phyloP scores from a whole-genome alignment of 2,888 invertebrate species.

The Zootermopsis nevadensis region DNA sequence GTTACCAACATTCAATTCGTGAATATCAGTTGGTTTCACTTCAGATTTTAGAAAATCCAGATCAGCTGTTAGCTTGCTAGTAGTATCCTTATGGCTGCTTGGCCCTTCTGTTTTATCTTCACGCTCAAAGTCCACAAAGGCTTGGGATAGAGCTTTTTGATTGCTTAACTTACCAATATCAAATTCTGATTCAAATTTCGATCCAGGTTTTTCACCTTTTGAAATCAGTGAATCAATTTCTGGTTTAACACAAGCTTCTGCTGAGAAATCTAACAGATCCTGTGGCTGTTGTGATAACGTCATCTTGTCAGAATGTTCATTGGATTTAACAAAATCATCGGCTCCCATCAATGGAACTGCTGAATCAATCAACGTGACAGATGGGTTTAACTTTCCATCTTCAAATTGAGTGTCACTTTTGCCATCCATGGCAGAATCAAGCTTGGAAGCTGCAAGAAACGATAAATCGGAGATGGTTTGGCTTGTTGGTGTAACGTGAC shows the following conservation, averaged over 20 bases:
- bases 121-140: conserved; percentile 67
- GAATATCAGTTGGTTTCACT: conserved; percentile 26
- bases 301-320: background rate
- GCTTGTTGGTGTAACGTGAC: background rate
- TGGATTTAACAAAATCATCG: background rate
- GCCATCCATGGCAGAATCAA: background rate
- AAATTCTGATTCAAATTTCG: conserved; percentile 23
- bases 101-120: conserved; percentile 59
- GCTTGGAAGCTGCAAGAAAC: background rate
- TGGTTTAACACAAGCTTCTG: background rate
- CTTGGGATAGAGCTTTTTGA: conserved; percentile 53
- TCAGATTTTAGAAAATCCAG: conserved; percentile 42
- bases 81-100: conserved; percentile 44
- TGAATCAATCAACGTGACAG: conserved; percentile 5
- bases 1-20: background rate
- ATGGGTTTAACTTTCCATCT: background rate
- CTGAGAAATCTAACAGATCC: background rate
- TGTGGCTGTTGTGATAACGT: background rate
- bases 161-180: background rate
- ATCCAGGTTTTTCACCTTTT: background rate
- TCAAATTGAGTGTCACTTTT: background rate
- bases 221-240: background rate
- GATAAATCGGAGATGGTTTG: background rate
- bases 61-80: conserved; percentile 27
- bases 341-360: background rate